Percentiles rank a stretch among this genome's conserved stretches.
These are phyloP conservation scores for Drosophila borborema DNA, from an alignment of 2,888 invertebrate species.

Conservation along the genomic window DNA sequence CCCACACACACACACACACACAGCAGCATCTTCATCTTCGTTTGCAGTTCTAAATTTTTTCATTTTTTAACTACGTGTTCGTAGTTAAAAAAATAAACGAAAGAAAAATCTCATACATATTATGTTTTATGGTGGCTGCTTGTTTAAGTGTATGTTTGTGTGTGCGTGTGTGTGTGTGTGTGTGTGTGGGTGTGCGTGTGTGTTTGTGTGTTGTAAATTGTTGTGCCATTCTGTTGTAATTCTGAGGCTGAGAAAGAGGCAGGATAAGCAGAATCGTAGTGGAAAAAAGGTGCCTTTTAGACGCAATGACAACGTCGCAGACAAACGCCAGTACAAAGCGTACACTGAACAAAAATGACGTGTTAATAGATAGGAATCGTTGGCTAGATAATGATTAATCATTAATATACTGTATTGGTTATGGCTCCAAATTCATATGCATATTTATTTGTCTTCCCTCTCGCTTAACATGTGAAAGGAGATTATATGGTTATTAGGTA, in stretches of 20 bases:
- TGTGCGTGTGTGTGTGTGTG: constrained; percentile 16
- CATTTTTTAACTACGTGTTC: constrained; percentile 73
- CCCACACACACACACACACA: neutral
- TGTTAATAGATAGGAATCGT: too few species aligned
- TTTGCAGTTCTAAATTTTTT: constrained; percentile 71
- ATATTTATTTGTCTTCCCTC: too few species aligned
- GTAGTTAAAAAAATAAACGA: constrained; percentile 66
- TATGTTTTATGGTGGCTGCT: constrained; percentile 64
- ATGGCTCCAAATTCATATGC: too few species aligned
- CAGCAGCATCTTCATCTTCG: constrained; percentile 55
- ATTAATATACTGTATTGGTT: too few species aligned
- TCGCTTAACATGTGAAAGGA: too few species aligned
- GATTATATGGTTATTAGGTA: too few species aligned
- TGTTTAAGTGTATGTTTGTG: constrained; percentile 15
- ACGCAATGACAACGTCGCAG: constrained; percentile 53
- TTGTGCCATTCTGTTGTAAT: constrained; percentile 33
- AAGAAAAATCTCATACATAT: constrained; percentile 59
- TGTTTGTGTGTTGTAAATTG: constrained; percentile 30
- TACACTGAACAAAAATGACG: constrained; percentile 32
- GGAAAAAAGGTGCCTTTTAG: constrained; percentile 68
- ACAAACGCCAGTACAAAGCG: constrained; percentile 35
- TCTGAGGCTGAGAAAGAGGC: constrained; percentile 7
- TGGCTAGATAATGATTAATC: neutral
- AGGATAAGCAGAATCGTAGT: constrained; percentile 68
- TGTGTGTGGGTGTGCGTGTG: constrained; percentile 8